Evolutionary conservation across 2,888 invertebrate species (phyloP), one percentile per base, ranked within the genome.

Genomic region (Caenorhabditis drosophilae): DNA sequence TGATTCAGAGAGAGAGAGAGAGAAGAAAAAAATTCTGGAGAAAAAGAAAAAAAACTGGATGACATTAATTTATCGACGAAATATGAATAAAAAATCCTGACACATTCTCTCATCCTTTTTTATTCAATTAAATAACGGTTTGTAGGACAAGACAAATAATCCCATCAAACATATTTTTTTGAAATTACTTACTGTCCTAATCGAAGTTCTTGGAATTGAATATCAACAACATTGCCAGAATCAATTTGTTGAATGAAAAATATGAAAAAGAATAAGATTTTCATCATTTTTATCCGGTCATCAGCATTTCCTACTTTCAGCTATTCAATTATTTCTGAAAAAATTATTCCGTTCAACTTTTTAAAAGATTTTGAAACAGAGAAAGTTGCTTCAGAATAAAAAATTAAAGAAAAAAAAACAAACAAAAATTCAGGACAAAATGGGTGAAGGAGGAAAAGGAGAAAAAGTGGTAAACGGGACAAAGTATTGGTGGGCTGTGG

Each of bases 171-270:
- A n/a, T n/a, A n/a, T n/a, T n/a, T n/a, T n/a, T n/a, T n/a, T 4
- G n/a, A 36, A 46, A 55, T 34, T 15, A 76, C 77, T 70, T 46
- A 77, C 77, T 77, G 74, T 68, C 77, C 77, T 18, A 76, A 55
- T 15, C 75, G 66, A 22, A 77, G 67, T 59, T 77, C 77, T 55
- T 76, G 74, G 41, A 77, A 58, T 52, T 77, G 63, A 27, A 76
- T 73, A 51, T 77, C 76, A 34, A 77, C 73, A 18, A 76, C 46
- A 47, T 51, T 46, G 16, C 55, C 61, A 23, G 50, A 50, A 42
- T 40, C 18, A 7, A 50, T 27, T 9, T 25, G 2, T 3, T 12
- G 27, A 20, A 35, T 18, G n/a, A 20, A n/a, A 20, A 23, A 11
- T 4, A 16, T 22, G n/a, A 40, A 11, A 6, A 52, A 25, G 25